Evolutionary conservation across 2,888 invertebrate genomes (phyloP), one percentile per base, ranked within the genome.

Genomic region (Drosophila merina): DNA sequence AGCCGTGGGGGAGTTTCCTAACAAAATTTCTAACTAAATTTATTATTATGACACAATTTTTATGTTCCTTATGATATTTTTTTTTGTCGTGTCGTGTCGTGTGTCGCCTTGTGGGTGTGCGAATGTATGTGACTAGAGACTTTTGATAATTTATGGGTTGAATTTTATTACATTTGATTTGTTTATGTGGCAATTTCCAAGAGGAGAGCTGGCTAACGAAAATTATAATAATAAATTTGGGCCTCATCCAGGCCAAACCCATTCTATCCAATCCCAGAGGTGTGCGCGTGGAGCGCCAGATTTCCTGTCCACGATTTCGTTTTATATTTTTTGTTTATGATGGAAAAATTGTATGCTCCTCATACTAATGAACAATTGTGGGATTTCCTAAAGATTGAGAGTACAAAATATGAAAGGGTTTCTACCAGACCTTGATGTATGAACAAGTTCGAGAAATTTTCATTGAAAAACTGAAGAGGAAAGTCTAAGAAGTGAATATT

Each of bases 41-140:
- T 85, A 85, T 85, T 71, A 74, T 79, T 80, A 75, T 87, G 87
- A 85, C 88, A 88, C 82, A 76, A 79, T 85, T 84, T 85, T 74
- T 78, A 74, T 72, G 74, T 59, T 49, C 52, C 62, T 54, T 64
- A 49, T 38, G 54, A 64, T 72, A 63, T 54, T 72, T 71, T 72
- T 71, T 57, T 55, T 55, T 66, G 64, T 64, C 64, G 64, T 66
- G 64, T 64, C 64, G 64, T 66, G 64, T 64, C 64, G 64, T 64
- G 68, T 31, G 58, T 58, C 40, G 40, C 44, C 49, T 31, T 26
- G 36, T 40, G 40, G 48, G 51, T 48, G 66, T 31, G 30, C 12
- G 36, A 36, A 45, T 14, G 62, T 20, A 36, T 38, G 44, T 33
- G 51, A 25, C 28, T 14, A 10, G n/a, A 47, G 40, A 52, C 58